These are phyloP conservation scores for Aramus guarauna DNA, from an alignment of 2,113 vertebrate genomes.

Conservation along the genomic window DNA sequence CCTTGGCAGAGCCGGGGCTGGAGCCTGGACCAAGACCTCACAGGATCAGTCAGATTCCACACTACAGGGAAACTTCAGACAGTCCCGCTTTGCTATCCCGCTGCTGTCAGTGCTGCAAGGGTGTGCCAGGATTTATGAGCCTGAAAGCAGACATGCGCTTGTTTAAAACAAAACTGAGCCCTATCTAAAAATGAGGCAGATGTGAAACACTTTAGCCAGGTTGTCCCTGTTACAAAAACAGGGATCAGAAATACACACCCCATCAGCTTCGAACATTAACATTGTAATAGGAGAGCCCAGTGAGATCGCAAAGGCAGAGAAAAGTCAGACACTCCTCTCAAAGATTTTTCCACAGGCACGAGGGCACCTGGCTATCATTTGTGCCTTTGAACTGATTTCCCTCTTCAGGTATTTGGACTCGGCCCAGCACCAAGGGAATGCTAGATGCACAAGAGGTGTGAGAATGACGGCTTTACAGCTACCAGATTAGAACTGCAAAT, in stretches of 20 bases:
- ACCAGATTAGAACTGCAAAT: constrained; percentile 31
- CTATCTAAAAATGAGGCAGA: background rate
- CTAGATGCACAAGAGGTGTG: background rate
- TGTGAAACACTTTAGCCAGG: background rate
- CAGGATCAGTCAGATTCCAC: constrained; percentile 30
- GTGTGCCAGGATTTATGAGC: constrained; percentile 16
- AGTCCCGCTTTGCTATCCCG: background rate
- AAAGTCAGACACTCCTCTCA: background rate
- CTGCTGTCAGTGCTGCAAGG: background rate
- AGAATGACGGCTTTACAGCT: constrained; percentile 2
- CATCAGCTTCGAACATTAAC: background rate
- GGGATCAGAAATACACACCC: background rate
- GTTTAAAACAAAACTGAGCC: background rate
- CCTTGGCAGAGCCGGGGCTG: background rate
- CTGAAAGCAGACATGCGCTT: background rate
- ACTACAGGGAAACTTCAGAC: background rate
- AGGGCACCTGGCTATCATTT: background rate
- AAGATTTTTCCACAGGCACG: background rate
- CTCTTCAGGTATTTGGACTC: background rate
- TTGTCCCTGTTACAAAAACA: background rate
- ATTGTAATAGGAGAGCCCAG: background rate
- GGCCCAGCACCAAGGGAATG: background rate
- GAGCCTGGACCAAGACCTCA: constrained; percentile 36
- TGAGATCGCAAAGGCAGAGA: background rate
- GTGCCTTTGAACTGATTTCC: background rate